Percentiles rank a stretch among this genome's conserved stretches.
These are phyloP conservation scores for Tolmerus cingulatus DNA, from an alignment of 2,888 invertebrate genomes.

Conservation along the genomic window DNA sequence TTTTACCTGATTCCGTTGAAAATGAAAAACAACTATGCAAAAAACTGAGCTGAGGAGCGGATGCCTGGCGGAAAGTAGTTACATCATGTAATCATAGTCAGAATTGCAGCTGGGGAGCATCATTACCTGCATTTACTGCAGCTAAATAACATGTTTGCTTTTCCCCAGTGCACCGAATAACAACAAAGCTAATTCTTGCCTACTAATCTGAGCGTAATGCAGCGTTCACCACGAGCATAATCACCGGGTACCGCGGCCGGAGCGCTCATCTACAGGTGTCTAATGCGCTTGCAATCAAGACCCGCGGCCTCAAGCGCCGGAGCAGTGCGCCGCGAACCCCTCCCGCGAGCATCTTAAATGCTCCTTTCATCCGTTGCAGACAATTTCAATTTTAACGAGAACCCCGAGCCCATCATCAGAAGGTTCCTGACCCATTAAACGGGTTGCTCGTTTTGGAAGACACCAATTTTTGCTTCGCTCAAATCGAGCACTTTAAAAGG, in stretches of 20 bases:
- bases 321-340: not conserved
- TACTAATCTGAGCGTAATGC: conserved; percentile 7
- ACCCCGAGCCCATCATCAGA: not conserved
- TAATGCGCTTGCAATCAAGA: not conserved
- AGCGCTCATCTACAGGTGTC: conserved; percentile 8
- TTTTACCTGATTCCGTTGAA: not conserved
- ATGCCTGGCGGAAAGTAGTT: not conserved
- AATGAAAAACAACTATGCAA: not conserved
- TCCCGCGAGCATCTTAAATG: not conserved
- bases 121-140: not conserved
- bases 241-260: not conserved
- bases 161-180: not conserved
- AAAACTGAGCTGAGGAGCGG: not conserved
- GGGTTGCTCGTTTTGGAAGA: not conserved
- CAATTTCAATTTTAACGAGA: not conserved
- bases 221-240: not conserved
- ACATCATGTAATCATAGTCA: not conserved
- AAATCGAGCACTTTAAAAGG: conserved; percentile 27
- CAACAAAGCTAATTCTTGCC: conserved; percentile 15
- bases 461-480: conserved; percentile 12
- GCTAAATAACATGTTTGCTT: conserved; percentile 1
- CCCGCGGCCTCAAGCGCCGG: not conserved
- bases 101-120: not conserved
- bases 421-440: conserved; percentile 35
- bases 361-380: not conserved